Base-by-base conservation (phyloP, 2,113 vertebrate genomes). In the Pelmatolapia mariae region DNA sequence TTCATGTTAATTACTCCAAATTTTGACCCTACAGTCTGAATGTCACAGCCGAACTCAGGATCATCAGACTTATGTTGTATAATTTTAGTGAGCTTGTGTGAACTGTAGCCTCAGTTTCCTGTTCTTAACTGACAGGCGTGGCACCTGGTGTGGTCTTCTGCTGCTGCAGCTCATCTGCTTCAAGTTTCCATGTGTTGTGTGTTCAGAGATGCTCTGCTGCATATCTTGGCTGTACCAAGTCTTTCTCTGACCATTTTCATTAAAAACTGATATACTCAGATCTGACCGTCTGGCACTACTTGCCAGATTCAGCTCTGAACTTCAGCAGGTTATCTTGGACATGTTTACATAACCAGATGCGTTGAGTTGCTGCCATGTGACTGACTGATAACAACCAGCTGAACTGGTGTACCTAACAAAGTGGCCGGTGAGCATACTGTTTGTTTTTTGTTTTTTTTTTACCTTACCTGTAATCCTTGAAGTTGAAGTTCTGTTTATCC, bases 201-300 rank as follows among this genome's bases (percentile, higher is more conserved):
- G 13, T 63, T 63, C 59, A 63, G 18, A 61, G 57, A 61, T 61
- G 57, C 29, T 61, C 57, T 61, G 57, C 29, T 61, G 57, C 57
- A 61, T 61, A 33, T 61, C 29, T 54, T 54, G 52, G 52, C n/a
- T 54, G n/a, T 54, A 54, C 0, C 53, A 56, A 56, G 22, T 24
- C 53, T 56, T 24, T 56, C 22, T 63, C 59, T 63, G 29, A 7
- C 59, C 59, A 63, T 36, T 36, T 36, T 36, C 29, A 33, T 63
- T 33, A 61, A 18, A 61, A 61, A 18, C 3, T 61, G 57, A 31
- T 15, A 61, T 31, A 31, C 57, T 61, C 57, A 61, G 8, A 61
- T 61, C 0, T 61, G 57, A 31, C 5, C 3, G 0, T 61, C 26
- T 31, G 57, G 22, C 45, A 47, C 45, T 15, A 22, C 15, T 15